Conservation (phyloP, 2,888 invertebrate species). For the Machimus atricapillus region DNA sequence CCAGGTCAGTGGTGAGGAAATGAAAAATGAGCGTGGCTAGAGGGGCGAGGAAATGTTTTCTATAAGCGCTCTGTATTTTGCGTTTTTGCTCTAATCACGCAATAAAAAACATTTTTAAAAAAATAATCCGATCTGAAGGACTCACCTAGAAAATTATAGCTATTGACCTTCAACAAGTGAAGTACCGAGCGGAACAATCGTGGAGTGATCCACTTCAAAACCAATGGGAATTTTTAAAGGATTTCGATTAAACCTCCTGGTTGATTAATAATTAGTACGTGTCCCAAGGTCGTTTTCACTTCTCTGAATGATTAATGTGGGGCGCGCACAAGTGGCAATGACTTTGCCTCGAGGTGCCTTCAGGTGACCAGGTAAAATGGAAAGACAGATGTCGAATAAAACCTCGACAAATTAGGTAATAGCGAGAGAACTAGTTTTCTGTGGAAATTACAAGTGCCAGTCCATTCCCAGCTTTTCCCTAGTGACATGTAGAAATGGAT, state of each 20-base stretch:
- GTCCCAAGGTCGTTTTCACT: background rate
- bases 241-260: background rate
- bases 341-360: background rate
- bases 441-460: background rate
- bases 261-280: background rate
- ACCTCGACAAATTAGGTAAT: background rate
- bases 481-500: background rate
- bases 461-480: background rate
- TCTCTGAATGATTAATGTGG: slow-evolving; percentile 18
- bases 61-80: background rate
- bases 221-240: background rate
- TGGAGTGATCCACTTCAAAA: background rate
- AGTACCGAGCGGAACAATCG: background rate
- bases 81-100: background rate
- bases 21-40: background rate
- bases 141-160: background rate
- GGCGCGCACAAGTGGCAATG: background rate
- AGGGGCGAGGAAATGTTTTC: background rate
- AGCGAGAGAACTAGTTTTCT: background rate
- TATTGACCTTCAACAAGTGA: background rate
- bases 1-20: background rate
- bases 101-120: background rate
- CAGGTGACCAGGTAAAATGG: background rate
- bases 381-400: background rate
- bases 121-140: background rate